Evolutionary conservation across 2,113 vertebrate genomes (phyloP).

Genomic region (Labrus mixtus): DNA sequence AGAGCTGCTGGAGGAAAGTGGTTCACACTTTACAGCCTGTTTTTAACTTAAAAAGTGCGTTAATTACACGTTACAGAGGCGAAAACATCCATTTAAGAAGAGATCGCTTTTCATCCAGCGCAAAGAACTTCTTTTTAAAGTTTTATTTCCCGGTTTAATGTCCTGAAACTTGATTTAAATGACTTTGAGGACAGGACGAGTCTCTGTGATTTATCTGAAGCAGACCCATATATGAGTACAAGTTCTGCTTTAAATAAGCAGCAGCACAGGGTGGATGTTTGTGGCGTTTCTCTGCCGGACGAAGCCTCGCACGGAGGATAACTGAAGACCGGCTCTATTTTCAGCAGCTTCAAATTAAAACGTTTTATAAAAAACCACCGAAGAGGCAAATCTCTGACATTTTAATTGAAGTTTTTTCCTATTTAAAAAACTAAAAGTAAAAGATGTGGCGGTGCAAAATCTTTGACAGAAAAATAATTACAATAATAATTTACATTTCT

Average conservation of each 20-base stretch:
- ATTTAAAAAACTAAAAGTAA: too few relatives aligned
- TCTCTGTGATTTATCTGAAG: slow-evolving; percentile 9
- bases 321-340: background rate
- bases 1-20: slow-evolving; percentile 33
- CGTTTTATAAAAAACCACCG: background rate
- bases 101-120: slow-evolving; percentile 24
- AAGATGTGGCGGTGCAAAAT: too few relatives aligned
- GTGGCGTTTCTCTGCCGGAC: background rate
- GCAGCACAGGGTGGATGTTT: background rate
- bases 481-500: too few relatives aligned
- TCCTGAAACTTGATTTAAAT: slow-evolving; percentile 10
- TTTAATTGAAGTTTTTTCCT: background rate
- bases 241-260: slow-evolving; percentile 20
- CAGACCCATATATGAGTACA: slow-evolving; percentile 21
- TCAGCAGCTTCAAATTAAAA: background rate
- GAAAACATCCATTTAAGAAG: slow-evolving; percentile 42
- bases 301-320: slow-evolving; percentile 16
- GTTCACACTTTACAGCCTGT: slow-evolving; percentile 45
- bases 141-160: slow-evolving; percentile 11
- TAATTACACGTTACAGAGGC: slow-evolving; percentile 55
- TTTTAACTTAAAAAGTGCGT: slow-evolving; percentile 27
- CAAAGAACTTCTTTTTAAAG: slow-evolving; percentile 27
- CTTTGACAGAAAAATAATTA: too few relatives aligned
- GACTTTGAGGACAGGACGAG: slow-evolving; percentile 18
- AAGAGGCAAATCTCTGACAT: background rate